These are phyloP conservation scores for Pycnonotus jocosus DNA, from an alignment of 2,113 vertebrate genomes.

Conservation along the genomic window DNA sequence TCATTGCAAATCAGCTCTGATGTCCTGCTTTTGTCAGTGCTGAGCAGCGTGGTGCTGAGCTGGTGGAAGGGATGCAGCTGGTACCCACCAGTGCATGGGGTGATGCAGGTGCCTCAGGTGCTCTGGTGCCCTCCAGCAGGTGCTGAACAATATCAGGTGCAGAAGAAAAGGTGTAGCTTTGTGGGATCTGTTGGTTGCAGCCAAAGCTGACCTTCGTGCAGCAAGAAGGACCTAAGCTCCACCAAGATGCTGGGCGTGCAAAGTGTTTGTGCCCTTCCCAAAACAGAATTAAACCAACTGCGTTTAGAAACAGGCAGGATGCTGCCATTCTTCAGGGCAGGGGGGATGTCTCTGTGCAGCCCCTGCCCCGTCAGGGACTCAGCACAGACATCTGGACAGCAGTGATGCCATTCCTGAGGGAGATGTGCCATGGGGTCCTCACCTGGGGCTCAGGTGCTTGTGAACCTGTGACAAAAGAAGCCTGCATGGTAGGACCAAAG, in stretches of 20 bases:
- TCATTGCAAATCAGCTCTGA: not conserved
- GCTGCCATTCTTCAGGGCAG: not conserved
- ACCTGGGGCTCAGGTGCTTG: accelerated
- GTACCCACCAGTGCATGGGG: not conserved
- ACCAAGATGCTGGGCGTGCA: too few species aligned
- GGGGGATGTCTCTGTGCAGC: not conserved
- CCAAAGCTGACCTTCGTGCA: not conserved
- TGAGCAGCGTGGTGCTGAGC: not conserved
- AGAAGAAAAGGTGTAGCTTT: not conserved
- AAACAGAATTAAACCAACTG: not conserved
- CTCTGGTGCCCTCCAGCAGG: too few species aligned
- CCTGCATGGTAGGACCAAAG: not conserved
- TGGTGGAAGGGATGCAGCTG: not conserved
- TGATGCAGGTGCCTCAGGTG: not conserved
- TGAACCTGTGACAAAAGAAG: not conserved
- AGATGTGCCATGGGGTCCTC: accelerated
- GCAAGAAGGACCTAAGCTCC: not conserved
- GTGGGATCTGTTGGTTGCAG: not conserved
- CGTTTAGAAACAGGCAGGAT: not conserved
- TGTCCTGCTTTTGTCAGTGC: not conserved
- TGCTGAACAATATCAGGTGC: not conserved
- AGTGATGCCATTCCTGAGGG: not conserved
- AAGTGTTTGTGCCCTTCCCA: not conserved
- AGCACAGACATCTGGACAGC: accelerated
- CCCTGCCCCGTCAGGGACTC: not conserved